Base-by-base conservation (phyloP, 1,140 invertebrate genomes). In the Drosophila bifasciata region DNA sequence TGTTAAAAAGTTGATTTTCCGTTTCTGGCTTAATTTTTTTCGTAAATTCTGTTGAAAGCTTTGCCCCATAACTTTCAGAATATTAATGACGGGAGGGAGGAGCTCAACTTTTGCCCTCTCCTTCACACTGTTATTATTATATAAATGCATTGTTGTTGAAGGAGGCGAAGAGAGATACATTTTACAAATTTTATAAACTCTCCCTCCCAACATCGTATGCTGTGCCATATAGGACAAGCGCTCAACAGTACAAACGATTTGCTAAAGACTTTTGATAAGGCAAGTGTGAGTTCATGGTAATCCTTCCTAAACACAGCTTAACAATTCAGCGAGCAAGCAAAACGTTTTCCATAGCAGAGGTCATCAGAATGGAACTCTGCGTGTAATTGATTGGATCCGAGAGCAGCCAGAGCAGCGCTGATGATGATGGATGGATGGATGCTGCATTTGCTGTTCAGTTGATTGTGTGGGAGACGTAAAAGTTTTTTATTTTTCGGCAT, bases 41-140 rank as follows among this genome's bases (percentile, higher is more conserved):
- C 49, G 62, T 55, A 46, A 46, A 62, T 85, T 79, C 63, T 53
- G 80, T 67, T 76, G 70, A 74, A 77, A 85, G 81, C 80, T 81
- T 81, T 73, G 61, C 76, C 64, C 81, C 45, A 70, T 77, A 86
- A 81, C 81, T 86, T 86, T 81, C 86, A 68, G 81, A 86, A 86
- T 86, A 86, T 86, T 86, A 86, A 86, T 86, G 81, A 86, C 81
- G 81, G 81, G 85, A 77, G 76, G 56, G 71, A 57, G 55, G 44
- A 56, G 68, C 70, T 73, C 63, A 69, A 63, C 50, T 73, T 73
- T 36, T 62, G 66, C 53, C 51, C 51, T 15, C 40, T 74, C 36
- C 53, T 51, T 76, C 40, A 40, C 3, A 66, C 48, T 68, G 66
- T 66, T 23, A 68, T 52, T 68, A 53, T 67, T 53, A 45, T 52